Conservation (phyloP, 2,888 invertebrate genomes). For the Dicycla oo region DNA sequence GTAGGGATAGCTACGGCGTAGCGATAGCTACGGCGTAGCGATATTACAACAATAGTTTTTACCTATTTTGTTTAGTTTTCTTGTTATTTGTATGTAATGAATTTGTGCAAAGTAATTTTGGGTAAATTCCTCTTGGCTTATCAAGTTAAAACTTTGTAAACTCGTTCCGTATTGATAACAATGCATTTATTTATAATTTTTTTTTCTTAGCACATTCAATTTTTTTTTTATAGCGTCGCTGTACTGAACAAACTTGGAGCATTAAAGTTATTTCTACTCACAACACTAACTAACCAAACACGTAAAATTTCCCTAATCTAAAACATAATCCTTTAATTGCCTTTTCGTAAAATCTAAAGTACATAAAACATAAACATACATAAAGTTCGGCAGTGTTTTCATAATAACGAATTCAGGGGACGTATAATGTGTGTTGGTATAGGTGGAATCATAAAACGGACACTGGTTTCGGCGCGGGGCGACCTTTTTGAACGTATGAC, state of each 20-base stretch:
- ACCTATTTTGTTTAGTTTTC: neutral
- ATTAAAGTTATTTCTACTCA: neutral
- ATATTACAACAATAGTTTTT: neutral
- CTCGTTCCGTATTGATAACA: neutral
- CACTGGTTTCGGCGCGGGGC: conserved; percentile 48
- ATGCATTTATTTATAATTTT: conserved; percentile 5
- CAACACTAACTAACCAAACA: neutral
- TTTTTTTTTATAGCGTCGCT: neutral
- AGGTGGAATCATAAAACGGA: conserved; percentile 51
- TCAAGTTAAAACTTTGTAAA: neutral
- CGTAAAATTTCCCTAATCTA: neutral
- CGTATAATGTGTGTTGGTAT: conserved; percentile 42
- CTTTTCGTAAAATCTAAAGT: conserved; percentile 39
- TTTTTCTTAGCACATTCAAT: neutral
- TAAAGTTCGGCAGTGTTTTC: conserved; percentile 28
- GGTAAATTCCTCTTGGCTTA: neutral
- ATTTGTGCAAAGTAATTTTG: neutral
- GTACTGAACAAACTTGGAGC: neutral
- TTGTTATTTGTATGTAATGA: neutral
- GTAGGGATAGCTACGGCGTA: conserved; percentile 13
- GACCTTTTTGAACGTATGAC: conserved; percentile 50
- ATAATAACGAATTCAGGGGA: conserved; percentile 41
- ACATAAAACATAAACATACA: conserved; percentile 26
- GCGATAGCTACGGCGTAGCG: conserved; percentile 38
- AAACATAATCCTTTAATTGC: conserved; percentile 18